Evolutionary conservation across 2,113 vertebrate species (phyloP).

Genomic region (Dromiciops gliroides): DNA sequence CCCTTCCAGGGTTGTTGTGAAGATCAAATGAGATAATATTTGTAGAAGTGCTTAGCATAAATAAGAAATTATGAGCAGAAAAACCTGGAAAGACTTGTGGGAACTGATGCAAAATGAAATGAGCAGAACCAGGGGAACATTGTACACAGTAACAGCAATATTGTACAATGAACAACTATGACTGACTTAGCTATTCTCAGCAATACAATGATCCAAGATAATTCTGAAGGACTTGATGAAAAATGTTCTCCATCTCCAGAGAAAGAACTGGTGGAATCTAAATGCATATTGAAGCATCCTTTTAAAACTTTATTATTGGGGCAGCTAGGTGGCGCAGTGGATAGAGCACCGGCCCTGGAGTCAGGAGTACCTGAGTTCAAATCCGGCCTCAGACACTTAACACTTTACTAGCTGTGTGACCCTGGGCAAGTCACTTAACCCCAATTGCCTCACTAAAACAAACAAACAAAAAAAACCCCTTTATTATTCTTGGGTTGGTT

Average conservation of each 20-base stretch:
- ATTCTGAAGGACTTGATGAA: background rate
- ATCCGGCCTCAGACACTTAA: too few relatives aligned
- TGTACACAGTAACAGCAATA: background rate
- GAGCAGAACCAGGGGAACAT: background rate
- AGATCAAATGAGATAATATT: background rate
- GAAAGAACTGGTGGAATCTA: background rate
- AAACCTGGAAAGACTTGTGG: background rate
- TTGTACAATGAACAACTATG: background rate
- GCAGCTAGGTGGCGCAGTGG: too few relatives aligned
- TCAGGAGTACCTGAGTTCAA: too few relatives aligned
- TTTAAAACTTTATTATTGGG: background rate
- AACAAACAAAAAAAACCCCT: too few relatives aligned
- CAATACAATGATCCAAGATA: background rate
- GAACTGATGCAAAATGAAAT: background rate
- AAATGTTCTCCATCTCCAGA: background rate
- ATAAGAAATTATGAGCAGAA: background rate
- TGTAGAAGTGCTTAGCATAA: background rate
- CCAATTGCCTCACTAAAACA: too few relatives aligned
- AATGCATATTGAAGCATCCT: background rate
- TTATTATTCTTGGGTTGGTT: background rate
- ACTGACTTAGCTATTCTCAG: background rate
- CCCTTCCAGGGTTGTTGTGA: background rate
- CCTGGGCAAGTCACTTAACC: too few relatives aligned
- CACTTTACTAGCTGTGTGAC: too few relatives aligned
- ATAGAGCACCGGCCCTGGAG: too few relatives aligned